Evolutionary conservation across 2,113 vertebrate genomes (phyloP).

Genomic region (Phrynocephalus versicolor): DNA sequence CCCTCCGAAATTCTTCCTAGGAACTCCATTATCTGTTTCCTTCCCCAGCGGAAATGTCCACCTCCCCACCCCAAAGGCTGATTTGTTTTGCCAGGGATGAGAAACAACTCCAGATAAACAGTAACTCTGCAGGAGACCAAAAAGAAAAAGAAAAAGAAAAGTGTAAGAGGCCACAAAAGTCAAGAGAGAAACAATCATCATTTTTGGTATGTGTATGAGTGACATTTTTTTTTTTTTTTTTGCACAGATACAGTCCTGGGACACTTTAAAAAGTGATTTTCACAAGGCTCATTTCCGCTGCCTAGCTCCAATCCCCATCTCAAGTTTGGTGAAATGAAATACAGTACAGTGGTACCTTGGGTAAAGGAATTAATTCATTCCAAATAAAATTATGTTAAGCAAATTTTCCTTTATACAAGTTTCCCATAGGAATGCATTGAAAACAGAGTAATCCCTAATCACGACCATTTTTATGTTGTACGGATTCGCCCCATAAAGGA

Average conservation of each 20-base stretch:
- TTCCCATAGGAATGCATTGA: too few species aligned
- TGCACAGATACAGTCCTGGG: constrained; percentile 35
- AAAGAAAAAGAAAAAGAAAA: constrained; percentile 3
- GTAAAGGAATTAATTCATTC: too few species aligned
- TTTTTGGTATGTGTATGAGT: constrained; percentile 19
- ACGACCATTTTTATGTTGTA: too few species aligned
- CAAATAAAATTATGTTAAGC: too few species aligned
- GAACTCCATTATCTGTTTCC: constrained; percentile 68
- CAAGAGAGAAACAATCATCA: not conserved
- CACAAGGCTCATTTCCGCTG: not conserved
- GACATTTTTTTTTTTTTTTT: too few species aligned
- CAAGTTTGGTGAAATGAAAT: not conserved
- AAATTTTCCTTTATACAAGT: too few species aligned
- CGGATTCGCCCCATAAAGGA: too few species aligned
- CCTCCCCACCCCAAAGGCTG: not conserved
- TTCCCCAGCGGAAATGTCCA: constrained; percentile 57
- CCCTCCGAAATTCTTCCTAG: constrained; percentile 55
- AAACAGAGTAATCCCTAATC: too few species aligned
- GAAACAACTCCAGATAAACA: constrained; percentile 70
- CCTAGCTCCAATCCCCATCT: not conserved
- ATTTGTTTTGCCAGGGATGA: constrained; percentile 55
- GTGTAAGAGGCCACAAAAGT: too few species aligned
- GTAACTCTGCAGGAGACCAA: constrained; percentile 40
- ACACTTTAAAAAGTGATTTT: not conserved
- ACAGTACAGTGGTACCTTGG: too few species aligned